Percentiles rank a stretch among this genome's conserved stretches.
Evolutionary conservation across 2,888 invertebrate genomes (phyloP).

Genomic region (Chrysotoxum bicinctum): DNA sequence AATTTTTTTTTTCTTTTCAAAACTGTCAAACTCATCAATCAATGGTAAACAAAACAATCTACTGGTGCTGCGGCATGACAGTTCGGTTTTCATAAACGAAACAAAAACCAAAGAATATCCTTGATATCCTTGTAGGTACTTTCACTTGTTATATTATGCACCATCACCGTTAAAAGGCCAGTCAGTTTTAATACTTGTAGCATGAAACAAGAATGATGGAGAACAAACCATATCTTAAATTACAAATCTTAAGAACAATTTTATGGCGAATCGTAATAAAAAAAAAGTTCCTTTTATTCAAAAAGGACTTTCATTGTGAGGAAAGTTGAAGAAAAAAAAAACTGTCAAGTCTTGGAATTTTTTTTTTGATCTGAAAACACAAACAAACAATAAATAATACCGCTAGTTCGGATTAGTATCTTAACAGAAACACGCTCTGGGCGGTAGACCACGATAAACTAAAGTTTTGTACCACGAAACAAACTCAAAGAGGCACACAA

Average conservation of each 20-base stretch:
- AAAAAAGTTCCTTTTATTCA: slow-evolving; percentile 2
- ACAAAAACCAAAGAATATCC: slow-evolving; percentile 7
- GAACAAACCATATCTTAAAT: slow-evolving; percentile 41
- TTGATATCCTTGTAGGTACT: slow-evolving; percentile 26
- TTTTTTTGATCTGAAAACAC: slow-evolving; percentile 31
- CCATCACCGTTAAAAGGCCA: slow-evolving; percentile 15
- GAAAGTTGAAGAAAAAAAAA: neutral
- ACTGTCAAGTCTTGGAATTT: neutral
- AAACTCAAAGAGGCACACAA: slow-evolving; percentile 62
- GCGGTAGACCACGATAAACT: slow-evolving; percentile 65
- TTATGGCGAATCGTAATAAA: slow-evolving; percentile 1
- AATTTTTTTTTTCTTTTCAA: neutral
- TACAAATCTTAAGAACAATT: slow-evolving; percentile 47
- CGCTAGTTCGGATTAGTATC: slow-evolving; percentile 3
- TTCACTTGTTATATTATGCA: slow-evolving; percentile 9
- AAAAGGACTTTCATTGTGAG: neutral
- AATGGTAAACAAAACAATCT: slow-evolving; percentile 38
- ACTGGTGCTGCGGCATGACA: slow-evolving; percentile 18
- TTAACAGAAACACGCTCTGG: slow-evolving; percentile 44
- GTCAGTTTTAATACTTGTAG: slow-evolving; percentile 11
- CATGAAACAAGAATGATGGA: slow-evolving; percentile 15
- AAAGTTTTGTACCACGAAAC: slow-evolving; percentile 51
- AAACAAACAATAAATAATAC: slow-evolving; percentile 44
- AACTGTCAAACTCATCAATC: slow-evolving; percentile 23
- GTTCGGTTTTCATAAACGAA: slow-evolving; percentile 28